Evolutionary conservation across 2,888 invertebrate species (phyloP), one percentile per base, ranked within the genome.

Genomic region (Euplexia lucipara): DNA sequence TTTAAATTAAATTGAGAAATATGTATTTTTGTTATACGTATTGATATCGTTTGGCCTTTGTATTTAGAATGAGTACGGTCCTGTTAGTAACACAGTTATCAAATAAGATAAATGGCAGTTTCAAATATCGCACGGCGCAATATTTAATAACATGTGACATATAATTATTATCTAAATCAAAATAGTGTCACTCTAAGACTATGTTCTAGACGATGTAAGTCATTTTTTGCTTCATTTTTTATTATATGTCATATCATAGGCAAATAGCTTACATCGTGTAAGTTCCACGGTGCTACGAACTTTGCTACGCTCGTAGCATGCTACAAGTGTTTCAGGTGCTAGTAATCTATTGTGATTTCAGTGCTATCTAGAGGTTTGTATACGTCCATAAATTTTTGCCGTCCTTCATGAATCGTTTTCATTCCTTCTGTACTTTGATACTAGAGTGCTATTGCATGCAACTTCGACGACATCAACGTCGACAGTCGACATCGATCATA

Each of bases 241-340:
- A 26, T 26, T 26, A 5, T 26, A 3, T 26, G 26, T 26, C 26
- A 26, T 5, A 5, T 5, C 26, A 18, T 16, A 9, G 26, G 5
- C 22, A 22, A 12, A 51, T 12, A 10, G 20, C 8, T 14, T 6
- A 10, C 7, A 16, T 5, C n/a, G 1, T 10, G 9, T 53, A 53
- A 10, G 6, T 34, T 14, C 62, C 32, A 48, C 12, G 3, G 22
- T 10, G 49, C 20, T 35, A 59, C 39, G 42, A n/a, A 26, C 14
- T 16, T 66, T 51, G 37, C 67, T 22, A 32, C 37, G 16, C 16
- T 39, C 16, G 61, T 62, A 67, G 67, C 48, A 2, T 16, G 16
- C 42, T 56, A 35, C 35, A 6, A 32, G 0, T n/a, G 1, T 18
- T 22, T 58, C 9, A 18, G 20, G 20, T 37, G 35, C 3, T 20